phyloP scores from a whole-genome alignment of 30 jellyfish, hydroid and myxozoan species.

The Cassiopea andromeda region DNA sequence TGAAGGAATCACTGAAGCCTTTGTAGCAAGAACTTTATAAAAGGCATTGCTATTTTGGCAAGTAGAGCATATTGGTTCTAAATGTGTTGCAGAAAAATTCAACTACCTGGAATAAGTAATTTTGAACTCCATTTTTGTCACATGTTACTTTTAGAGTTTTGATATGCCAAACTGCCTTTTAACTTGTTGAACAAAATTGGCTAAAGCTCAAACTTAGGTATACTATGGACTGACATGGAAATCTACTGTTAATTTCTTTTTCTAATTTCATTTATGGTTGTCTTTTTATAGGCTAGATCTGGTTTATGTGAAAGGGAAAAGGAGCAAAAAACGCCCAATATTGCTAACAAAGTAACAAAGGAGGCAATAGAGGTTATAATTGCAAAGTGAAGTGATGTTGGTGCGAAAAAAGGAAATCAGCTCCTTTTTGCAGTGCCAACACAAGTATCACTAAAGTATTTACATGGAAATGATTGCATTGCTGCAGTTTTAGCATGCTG shows the following conservation, averaged over 20 bases:
- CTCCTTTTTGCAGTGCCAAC: constrained; percentile 73
- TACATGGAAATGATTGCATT: constrained; percentile 71
- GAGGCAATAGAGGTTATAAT: constrained; percentile 29
- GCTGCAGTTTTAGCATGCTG: constrained; percentile 15
- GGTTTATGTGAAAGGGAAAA: constrained; percentile 48
- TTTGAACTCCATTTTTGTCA: background rate
- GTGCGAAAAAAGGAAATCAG: constrained; percentile 28
- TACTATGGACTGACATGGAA: background rate
- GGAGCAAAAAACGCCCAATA: constrained; percentile 21
- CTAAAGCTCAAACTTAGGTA: background rate
- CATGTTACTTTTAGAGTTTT: background rate
- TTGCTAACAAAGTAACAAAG: constrained; percentile 18
- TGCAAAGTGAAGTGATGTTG: constrained; percentile 25
- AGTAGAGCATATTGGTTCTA: too few species aligned
- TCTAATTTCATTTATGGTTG: background rate
- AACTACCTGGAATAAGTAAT: background rate
- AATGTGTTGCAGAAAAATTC: background rate
- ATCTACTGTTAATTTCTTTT: background rate
- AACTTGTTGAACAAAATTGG: background rate
- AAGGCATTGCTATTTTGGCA: too few species aligned
- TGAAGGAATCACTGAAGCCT: constrained; percentile 32
- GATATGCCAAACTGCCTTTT: background rate
- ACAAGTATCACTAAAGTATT: constrained; percentile 25
- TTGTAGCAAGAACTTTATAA: constrained; percentile 44
- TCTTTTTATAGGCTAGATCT: constrained; percentile 31